These are phyloP conservation scores for Petaurus breviceps DNA, from an alignment of 2,113 vertebrate genomes.

Conservation along the genomic window DNA sequence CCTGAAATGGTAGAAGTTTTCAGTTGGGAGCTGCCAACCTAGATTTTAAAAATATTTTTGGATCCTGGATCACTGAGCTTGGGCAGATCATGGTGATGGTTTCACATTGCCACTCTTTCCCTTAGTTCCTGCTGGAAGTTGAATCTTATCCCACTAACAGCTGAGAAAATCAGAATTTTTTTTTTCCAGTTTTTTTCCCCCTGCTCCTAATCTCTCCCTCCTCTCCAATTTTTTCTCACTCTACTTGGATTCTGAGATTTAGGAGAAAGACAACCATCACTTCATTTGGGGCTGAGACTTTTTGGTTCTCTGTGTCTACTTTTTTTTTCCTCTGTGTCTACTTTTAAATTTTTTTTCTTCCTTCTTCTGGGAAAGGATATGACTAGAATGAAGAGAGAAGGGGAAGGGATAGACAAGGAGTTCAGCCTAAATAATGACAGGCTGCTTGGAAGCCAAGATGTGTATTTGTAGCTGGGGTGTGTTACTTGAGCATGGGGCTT, in stretches of 20 bases:
- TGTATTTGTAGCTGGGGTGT: slow-evolving; percentile 36
- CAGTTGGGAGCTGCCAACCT: slow-evolving; percentile 73
- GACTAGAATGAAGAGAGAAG: slow-evolving; percentile 69
- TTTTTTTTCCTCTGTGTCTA: slow-evolving; percentile 44
- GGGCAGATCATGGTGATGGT: slow-evolving; percentile 52
- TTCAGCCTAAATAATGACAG: slow-evolving; percentile 66
- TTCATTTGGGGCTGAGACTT: slow-evolving; percentile 64
- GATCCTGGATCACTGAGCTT: slow-evolving; percentile 28
- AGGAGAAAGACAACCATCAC: slow-evolving; percentile 46
- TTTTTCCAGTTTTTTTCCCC: slow-evolving; percentile 4
- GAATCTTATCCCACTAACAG: slow-evolving; percentile 40
- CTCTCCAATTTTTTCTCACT: slow-evolving; percentile 22
- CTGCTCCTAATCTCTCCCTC: background rate
- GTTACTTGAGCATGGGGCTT: slow-evolving; percentile 43
- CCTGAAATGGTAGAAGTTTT: slow-evolving; percentile 79
- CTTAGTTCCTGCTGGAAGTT: slow-evolving; percentile 70
- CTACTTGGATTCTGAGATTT: slow-evolving; percentile 44
- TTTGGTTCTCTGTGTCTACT: slow-evolving; percentile 54
- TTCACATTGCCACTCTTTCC: slow-evolving; percentile 49
- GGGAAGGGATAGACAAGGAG: slow-evolving; percentile 55
- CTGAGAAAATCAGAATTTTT: slow-evolving; percentile 72
- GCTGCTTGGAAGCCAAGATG: slow-evolving; percentile 68
- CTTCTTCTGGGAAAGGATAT: slow-evolving; percentile 31
- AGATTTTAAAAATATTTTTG: slow-evolving; percentile 54
- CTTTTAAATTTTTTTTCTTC: slow-evolving; percentile 37